A percentile compares a stretch with the other conserved stretches of the same genome.
phyloP scores from a whole-genome alignment of 2,797 vertebrate species.

The Gallinago nigripennis region DNA sequence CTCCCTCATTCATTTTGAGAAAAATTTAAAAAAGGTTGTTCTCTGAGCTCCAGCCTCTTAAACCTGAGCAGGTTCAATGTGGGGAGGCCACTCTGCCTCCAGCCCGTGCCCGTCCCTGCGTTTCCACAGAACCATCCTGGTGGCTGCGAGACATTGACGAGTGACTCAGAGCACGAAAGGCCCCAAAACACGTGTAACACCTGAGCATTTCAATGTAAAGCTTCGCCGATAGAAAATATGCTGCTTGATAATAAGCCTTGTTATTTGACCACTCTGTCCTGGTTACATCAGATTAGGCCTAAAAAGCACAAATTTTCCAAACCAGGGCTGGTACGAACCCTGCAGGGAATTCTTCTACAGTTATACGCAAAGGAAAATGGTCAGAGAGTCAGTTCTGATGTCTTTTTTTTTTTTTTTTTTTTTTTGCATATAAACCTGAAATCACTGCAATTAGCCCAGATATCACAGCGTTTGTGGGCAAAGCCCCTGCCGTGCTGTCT shows the following conservation, averaged over 20 bases:
- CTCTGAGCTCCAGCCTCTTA: background rate
- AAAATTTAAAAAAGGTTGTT: background rate
- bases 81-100: background rate
- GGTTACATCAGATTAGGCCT: background rate
- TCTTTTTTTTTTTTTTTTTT: background rate
- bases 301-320: background rate
- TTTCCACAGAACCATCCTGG: background rate
- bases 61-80: background rate
- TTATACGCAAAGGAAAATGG: background rate
- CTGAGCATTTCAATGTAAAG: background rate
- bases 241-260: background rate
- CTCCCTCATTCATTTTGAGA: background rate
- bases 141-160: background rate
- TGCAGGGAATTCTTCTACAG: background rate
- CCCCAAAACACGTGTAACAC: rapidly evolving
- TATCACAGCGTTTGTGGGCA: rapidly evolving
- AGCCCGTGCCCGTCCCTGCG: background rate
- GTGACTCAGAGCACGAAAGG: background rate
- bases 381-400: background rate
- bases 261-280: background rate
- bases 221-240: background rate
- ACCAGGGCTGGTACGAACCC: background rate
- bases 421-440: background rate
- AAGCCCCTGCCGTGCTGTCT: background rate
- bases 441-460: background rate